phyloP scores from a whole-genome alignment of 2,888 invertebrate genomes.

The Sesamia inferens region DNA sequence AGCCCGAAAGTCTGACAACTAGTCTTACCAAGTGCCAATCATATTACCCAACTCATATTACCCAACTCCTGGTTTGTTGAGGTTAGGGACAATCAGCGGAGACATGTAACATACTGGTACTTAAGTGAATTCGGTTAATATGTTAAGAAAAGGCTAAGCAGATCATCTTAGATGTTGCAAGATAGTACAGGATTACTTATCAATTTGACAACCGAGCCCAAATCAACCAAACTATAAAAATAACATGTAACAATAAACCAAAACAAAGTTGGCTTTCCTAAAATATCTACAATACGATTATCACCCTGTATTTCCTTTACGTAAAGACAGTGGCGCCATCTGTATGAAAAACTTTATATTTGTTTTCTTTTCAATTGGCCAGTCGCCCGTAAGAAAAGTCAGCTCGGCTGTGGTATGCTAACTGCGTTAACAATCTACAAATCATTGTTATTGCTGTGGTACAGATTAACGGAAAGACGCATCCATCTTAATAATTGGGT shows the following conservation, averaged over 20 bases:
- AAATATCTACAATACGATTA: conserved; percentile 1
- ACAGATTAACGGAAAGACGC: conserved; percentile 18
- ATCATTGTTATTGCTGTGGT: conserved; percentile 44
- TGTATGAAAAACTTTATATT: conserved; percentile 34
- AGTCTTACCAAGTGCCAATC: too few relatives aligned
- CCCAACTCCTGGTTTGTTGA: too few relatives aligned
- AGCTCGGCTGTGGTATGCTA: conserved; percentile 23
- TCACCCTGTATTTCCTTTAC: conserved; percentile 24
- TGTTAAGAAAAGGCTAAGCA: too few relatives aligned
- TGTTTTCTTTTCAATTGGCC: conserved; percentile 67
- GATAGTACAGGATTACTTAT: not conserved
- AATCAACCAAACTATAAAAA: not conserved
- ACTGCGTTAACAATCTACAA: conserved; percentile 42
- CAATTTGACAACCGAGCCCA: not conserved
- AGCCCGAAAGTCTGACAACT: too few relatives aligned
- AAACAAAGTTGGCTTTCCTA: not conserved
- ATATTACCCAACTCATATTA: too few relatives aligned
- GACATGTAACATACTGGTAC: too few relatives aligned
- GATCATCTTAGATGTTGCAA: not conserved
- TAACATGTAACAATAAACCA: not conserved
- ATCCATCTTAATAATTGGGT: conserved; percentile 4
- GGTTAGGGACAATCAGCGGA: too few relatives aligned
- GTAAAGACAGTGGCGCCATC: conserved; percentile 44
- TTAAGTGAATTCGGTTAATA: too few relatives aligned
- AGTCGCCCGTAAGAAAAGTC: conserved; percentile 61